These are phyloP conservation scores for Chelonus formosanus DNA, from an alignment of 2,888 invertebrate species.

Conservation along the genomic window DNA sequence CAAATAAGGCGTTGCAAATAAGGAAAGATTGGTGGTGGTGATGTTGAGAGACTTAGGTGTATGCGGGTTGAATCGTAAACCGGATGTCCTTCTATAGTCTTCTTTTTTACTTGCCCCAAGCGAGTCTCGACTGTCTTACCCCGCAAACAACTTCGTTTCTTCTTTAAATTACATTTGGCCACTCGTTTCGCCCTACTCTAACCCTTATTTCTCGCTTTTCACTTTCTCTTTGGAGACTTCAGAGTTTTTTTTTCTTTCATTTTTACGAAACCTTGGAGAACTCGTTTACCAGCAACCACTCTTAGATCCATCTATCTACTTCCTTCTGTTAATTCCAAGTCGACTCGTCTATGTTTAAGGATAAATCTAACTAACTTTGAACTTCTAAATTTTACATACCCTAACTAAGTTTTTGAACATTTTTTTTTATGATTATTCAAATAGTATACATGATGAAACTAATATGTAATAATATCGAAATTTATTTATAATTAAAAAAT, in stretches of 20 bases:
- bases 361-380: slow-evolving; percentile 27
- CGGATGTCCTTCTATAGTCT: slow-evolving; percentile 36
- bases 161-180: slow-evolving; percentile 63
- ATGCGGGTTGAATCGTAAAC: slow-evolving; percentile 61
- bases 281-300: slow-evolving; percentile 45
- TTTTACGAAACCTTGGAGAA: slow-evolving; percentile 34
- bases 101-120: slow-evolving; percentile 1
- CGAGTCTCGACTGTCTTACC: slow-evolving; percentile 1
- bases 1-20: slow-evolving; percentile 36
- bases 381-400: slow-evolving; percentile 28
- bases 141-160: slow-evolving; percentile 41
- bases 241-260: slow-evolving; percentile 19
- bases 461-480: no score
- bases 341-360: slow-evolving; percentile 20
- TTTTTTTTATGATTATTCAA: neutral
- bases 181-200: slow-evolving; percentile 53
- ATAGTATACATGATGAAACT: no score
- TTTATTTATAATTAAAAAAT: no score
- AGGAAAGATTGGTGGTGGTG: slow-evolving; percentile 8
- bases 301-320: slow-evolving; percentile 40
- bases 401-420: neutral
- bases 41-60: slow-evolving; percentile 29
- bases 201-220: slow-evolving; percentile 23
- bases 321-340: slow-evolving; percentile 37
- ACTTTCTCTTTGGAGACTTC: slow-evolving; percentile 11